These are phyloP conservation scores for Ganaspis sp. DNA, from an alignment of 1,140 invertebrate genomes.

Conservation along the genomic window DNA sequence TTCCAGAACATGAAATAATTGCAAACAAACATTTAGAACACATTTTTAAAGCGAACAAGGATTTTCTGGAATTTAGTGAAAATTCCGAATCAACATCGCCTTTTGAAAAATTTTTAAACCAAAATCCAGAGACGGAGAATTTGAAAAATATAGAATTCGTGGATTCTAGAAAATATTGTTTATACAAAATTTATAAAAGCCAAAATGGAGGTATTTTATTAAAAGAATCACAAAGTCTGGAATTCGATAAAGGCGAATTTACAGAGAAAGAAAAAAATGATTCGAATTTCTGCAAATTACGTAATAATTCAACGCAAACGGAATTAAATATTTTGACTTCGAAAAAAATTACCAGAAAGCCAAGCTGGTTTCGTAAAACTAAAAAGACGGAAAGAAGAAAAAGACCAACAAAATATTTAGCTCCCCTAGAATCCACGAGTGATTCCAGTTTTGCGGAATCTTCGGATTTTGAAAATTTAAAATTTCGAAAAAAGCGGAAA, in stretches of 20 bases:
- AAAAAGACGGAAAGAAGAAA: background rate
- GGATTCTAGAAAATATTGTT: background rate
- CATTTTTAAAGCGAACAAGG: background rate
- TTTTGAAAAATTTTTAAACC: background rate
- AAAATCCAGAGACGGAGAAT: no score
- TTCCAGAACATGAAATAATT: background rate
- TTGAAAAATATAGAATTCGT: background rate
- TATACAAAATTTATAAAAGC: conserved; percentile 2
- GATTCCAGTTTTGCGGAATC: background rate
- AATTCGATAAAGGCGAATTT: background rate
- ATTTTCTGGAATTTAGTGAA: background rate
- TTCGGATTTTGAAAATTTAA: background rate
- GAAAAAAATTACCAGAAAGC: background rate
- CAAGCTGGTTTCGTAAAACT: background rate
- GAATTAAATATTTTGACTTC: background rate
- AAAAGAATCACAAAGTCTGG: background rate
- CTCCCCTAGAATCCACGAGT: background rate
- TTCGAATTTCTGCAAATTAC: background rate
- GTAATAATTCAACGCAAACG: background rate
- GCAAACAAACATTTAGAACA: background rate
- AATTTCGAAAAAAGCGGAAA: background rate
- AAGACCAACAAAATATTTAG: background rate
- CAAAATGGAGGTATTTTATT: background rate
- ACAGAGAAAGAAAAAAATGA: background rate
- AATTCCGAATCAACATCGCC: background rate